phyloP scores from a whole-genome alignment of 2,797 vertebrate genomes.

The Falco columbarius region DNA sequence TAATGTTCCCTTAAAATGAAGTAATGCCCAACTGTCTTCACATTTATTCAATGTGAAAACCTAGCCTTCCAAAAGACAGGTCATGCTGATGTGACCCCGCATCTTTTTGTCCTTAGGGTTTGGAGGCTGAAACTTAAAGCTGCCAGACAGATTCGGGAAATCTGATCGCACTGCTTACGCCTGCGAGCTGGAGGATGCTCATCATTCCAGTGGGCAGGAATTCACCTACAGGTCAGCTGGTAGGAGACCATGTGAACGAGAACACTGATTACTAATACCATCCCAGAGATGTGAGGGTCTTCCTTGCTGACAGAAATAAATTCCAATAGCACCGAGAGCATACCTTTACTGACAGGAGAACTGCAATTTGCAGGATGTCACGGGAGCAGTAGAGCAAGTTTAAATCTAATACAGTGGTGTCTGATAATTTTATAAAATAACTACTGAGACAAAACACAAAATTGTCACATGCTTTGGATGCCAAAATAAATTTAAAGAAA shows the following conservation, averaged over 20 bases:
- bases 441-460: neutral
- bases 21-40: neutral
- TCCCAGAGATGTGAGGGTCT: slow-evolving; percentile 25
- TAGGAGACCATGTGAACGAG: slow-evolving; percentile 22
- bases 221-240: slow-evolving; percentile 60
- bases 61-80: neutral
- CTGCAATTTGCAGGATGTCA: slow-evolving; percentile 19
- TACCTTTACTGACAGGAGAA: slow-evolving; percentile 3
- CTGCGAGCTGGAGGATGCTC: slow-evolving; percentile 20
- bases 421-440: slow-evolving; percentile 59
- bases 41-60: slow-evolving; percentile 29
- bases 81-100: neutral
- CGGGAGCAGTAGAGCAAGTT: neutral
- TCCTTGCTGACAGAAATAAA: slow-evolving; percentile 49
- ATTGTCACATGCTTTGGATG: neutral
- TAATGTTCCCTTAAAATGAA: slow-evolving; percentile 60
- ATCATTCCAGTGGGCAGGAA: neutral
- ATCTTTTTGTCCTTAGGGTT: slow-evolving; percentile 27
- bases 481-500: slow-evolving; percentile 20
- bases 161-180: slow-evolving; percentile 9
- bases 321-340: neutral
- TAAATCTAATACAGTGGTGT: slow-evolving; percentile 33
- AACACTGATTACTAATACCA: slow-evolving; percentile 62
- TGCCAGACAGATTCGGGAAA: neutral
- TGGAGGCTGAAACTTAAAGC: neutral